Evolutionary conservation across 1,140 invertebrate species (phyloP).

Genomic region (Whitmania pigra): DNA sequence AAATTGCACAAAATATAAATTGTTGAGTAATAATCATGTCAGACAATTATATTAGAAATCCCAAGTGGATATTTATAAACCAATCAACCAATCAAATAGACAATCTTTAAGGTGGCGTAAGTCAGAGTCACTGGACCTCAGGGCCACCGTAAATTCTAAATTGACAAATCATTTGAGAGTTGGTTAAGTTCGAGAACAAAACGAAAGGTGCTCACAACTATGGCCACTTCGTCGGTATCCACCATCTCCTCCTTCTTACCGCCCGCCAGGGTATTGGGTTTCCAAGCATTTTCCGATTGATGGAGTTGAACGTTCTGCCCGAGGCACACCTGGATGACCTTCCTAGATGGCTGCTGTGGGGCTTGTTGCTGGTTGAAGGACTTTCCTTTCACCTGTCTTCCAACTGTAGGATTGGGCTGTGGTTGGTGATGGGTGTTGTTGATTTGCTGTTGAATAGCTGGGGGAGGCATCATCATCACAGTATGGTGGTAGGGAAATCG

Average conservation of each 20-base stretch:
- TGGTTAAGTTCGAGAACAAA: no score
- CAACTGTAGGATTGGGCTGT: not conserved
- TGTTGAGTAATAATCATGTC: not conserved
- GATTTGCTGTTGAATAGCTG: not conserved
- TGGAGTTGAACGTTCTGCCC: conserved; percentile 69
- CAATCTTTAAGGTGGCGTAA: no score
- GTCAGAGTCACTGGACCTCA: no score
- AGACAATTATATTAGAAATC: not conserved
- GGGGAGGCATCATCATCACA: no score
- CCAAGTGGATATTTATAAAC: no score
- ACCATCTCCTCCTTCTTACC: not conserved
- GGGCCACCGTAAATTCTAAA: no score
- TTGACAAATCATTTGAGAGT: no score
- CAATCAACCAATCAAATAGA: no score
- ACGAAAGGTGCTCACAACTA: no score
- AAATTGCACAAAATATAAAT: not conserved
- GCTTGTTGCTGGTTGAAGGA: conserved; percentile 17
- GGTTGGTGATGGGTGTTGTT: not conserved
- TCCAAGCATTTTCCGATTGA: conserved; percentile 79
- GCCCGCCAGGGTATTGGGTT: conserved; percentile 45
- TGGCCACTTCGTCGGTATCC: no score
- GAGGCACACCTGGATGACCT: conserved; percentile 58
- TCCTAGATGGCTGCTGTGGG: conserved; percentile 32
- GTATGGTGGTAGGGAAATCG: no score
- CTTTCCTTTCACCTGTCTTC: not conserved